These are phyloP conservation scores for Chrysodeixis includens DNA, from an alignment of 2,888 invertebrate species.

Conservation along the genomic window DNA sequence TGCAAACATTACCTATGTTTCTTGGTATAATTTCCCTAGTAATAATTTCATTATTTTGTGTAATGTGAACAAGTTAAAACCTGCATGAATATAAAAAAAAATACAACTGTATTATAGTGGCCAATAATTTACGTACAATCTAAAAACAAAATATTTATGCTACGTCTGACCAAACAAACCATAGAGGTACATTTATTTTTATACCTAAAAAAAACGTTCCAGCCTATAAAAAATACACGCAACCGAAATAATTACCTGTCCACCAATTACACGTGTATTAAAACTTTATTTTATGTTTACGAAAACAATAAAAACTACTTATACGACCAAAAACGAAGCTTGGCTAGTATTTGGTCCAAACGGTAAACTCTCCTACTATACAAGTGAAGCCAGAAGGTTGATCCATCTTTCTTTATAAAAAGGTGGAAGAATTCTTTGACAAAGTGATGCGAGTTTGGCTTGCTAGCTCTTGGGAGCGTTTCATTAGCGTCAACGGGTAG, in stretches of 20 bases:
- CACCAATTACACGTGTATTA: slow-evolving; percentile 54
- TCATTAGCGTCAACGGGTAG: too few relatives aligned
- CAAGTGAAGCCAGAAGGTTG: slow-evolving; percentile 18
- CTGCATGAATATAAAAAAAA: too few relatives aligned
- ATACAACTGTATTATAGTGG: background rate
- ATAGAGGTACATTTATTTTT: background rate
- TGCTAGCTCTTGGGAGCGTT: too few relatives aligned
- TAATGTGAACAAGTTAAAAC: too few relatives aligned
- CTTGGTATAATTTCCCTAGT: too few relatives aligned
- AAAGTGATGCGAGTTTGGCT: too few relatives aligned
- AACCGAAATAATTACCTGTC: slow-evolving; percentile 50
- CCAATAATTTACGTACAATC: background rate
- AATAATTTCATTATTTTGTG: too few relatives aligned
- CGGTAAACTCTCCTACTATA: slow-evolving; percentile 34
- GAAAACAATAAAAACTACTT: slow-evolving; percentile 57
- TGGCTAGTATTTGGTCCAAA: slow-evolving; percentile 33
- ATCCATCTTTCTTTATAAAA: too few relatives aligned
- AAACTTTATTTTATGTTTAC: slow-evolving; percentile 56
- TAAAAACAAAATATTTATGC: background rate
- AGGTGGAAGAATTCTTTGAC: too few relatives aligned
- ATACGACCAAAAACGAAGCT: slow-evolving; percentile 49
- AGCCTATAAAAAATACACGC: slow-evolving; percentile 46
- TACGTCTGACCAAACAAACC: slow-evolving; percentile 1
- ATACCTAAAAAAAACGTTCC: slow-evolving; percentile 28
- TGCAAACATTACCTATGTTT: too few relatives aligned